phyloP scores from a whole-genome alignment of 2,113 vertebrate genomes.

The Platycercus adscitus region DNA sequence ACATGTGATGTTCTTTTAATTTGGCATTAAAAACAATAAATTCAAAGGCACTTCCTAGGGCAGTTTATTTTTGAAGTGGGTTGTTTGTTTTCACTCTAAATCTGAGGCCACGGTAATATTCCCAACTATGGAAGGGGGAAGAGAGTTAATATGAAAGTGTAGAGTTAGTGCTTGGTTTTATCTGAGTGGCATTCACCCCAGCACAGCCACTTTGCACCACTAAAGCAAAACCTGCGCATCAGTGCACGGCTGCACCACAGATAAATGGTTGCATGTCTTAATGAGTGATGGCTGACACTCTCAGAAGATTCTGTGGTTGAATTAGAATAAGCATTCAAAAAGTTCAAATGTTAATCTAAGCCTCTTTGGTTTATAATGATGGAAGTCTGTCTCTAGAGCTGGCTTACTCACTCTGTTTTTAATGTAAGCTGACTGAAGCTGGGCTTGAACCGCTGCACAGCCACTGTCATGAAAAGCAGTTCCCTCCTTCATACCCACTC shows the following conservation, averaged over 20 bases:
- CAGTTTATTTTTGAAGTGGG: slow-evolving; percentile 49
- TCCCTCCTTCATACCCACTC: not conserved
- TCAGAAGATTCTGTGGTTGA: slow-evolving; percentile 22
- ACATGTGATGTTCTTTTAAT: not conserved
- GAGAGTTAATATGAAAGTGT: not conserved
- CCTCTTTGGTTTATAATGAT: not conserved
- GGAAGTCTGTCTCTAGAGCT: not conserved
- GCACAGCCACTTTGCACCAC: not conserved
- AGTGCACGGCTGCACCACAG: not conserved
- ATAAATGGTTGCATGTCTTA: not conserved
- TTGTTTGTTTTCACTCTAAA: slow-evolving; percentile 13
- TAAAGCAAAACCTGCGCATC: not conserved
- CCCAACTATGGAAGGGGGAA: not conserved
- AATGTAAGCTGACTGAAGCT: not conserved
- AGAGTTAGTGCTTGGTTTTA: not conserved
- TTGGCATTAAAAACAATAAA: not conserved
- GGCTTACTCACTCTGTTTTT: not conserved
- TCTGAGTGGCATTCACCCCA: not conserved
- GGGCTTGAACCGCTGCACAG: not conserved
- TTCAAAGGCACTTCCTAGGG: slow-evolving; percentile 40
- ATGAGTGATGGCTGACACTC: not conserved
- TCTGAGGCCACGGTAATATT: not conserved
- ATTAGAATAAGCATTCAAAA: slow-evolving; percentile 25
- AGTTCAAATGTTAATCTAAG: slow-evolving; percentile 15
- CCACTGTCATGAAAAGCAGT: not conserved